Percentiles rank a stretch among this genome's conserved stretches.
phyloP scores from a whole-genome alignment of 2,888 invertebrate genomes.

The Camponotus fellah region DNA sequence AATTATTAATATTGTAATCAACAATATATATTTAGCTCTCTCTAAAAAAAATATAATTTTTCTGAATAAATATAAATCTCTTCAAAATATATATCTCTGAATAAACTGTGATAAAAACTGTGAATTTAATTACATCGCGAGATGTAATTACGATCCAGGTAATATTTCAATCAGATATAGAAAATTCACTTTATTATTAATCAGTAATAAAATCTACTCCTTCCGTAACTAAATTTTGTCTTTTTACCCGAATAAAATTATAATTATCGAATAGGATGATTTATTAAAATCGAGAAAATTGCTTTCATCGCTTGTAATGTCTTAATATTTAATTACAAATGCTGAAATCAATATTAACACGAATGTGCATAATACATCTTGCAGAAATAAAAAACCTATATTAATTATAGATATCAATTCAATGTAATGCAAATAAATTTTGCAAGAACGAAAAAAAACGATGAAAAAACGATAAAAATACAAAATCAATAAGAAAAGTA shows the following conservation, averaged over 20 bases:
- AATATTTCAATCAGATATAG: slow-evolving; percentile 45
- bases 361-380: slow-evolving; percentile 52
- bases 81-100: background rate
- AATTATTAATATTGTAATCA: background rate
- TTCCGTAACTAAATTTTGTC: slow-evolving; percentile 4
- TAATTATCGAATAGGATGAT: slow-evolving; percentile 16
- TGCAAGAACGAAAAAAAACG: slow-evolving; percentile 55
- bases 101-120: background rate
- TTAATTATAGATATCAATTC: slow-evolving; percentile 71
- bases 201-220: slow-evolving; percentile 18
- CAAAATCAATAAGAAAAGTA: slow-evolving; percentile 20
- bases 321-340: slow-evolving; percentile 23
- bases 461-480: too few relatives aligned
- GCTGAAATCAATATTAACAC: slow-evolving; percentile 60
- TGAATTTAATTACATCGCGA: background rate
- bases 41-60: too few relatives aligned
- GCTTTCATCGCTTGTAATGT: background rate
- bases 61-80: background rate
- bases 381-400: slow-evolving; percentile 72
- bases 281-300: background rate
- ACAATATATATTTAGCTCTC: background rate
- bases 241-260: slow-evolving; percentile 1
- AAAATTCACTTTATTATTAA: slow-evolving; percentile 29
- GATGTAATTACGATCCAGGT: slow-evolving; percentile 34
- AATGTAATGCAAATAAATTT: slow-evolving; percentile 76